Evolutionary conservation across 2,797 vertebrate species (phyloP).

Genomic region (Acropternis orthonyx): DNA sequence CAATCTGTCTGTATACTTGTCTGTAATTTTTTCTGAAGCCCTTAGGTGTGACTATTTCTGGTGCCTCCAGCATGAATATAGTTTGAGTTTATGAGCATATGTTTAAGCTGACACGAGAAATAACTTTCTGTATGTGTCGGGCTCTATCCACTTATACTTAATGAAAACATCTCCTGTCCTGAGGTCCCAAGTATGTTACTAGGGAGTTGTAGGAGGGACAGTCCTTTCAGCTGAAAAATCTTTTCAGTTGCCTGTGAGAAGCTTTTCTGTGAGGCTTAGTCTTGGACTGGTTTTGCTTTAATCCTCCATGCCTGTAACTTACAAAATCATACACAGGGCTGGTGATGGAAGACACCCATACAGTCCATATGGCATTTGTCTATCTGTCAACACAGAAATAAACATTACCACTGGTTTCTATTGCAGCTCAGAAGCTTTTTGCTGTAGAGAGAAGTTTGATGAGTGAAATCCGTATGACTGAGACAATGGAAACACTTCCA

Average conservation of each 20-base stretch:
- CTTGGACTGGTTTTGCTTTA: background rate
- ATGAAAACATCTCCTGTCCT: background rate
- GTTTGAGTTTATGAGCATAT: background rate
- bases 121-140: background rate
- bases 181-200: background rate
- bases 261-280: background rate
- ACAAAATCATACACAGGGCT: background rate
- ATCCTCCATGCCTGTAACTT: background rate
- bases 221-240: background rate
- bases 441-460: background rate
- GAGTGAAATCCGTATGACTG: conserved; percentile 1
- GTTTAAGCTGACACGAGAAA: background rate
- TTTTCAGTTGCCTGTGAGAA: background rate
- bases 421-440: background rate
- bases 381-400: conserved; percentile 33
- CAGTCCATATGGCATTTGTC: conserved; percentile 41
- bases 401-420: background rate
- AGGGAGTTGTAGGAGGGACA: background rate
- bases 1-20: background rate
- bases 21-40: background rate
- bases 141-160: background rate
- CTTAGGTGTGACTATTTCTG: background rate
- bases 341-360: conserved; percentile 32
- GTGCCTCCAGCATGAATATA: background rate
- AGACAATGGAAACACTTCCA: conserved; percentile 26